These are phyloP conservation scores for Girardinichthys multiradiatus DNA, from an alignment of 2,113 vertebrate species.

Conservation along the genomic window DNA sequence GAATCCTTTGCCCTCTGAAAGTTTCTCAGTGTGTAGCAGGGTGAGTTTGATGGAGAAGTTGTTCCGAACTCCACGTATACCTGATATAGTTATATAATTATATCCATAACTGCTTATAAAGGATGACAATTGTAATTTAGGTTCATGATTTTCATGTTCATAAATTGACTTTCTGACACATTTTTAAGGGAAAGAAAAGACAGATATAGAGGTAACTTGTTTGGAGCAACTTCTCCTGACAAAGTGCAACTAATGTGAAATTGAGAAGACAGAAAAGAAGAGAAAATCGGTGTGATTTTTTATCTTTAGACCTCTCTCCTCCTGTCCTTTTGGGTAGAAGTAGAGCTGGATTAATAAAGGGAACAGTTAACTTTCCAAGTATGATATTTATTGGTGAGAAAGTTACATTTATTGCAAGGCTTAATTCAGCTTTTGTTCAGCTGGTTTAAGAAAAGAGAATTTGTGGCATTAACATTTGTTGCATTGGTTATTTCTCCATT, in stretches of 20 bases:
- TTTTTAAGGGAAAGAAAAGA: conserved; percentile 20
- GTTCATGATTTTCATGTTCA: conserved; percentile 32
- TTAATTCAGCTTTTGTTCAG: conserved; percentile 64
- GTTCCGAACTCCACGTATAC: conserved; percentile 58
- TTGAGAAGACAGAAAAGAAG: conserved; percentile 34
- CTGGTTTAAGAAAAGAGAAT: conserved; percentile 20
- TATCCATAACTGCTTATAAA: conserved; percentile 53
- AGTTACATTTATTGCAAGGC: conserved; percentile 22
- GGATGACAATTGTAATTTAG: conserved; percentile 47
- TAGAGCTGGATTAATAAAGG: conserved; percentile 44
- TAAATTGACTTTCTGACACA: conserved; percentile 46
- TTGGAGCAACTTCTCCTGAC: conserved; percentile 63
- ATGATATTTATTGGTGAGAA: conserved; percentile 33
- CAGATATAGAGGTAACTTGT: conserved; percentile 33
- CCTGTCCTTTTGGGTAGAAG: conserved; percentile 38
- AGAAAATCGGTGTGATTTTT: conserved; percentile 38
- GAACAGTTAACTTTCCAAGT: conserved; percentile 27
- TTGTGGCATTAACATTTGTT: conserved; percentile 26
- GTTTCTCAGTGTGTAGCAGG: conserved; percentile 64
- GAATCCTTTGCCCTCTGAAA: conserved; percentile 74
- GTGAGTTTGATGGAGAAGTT: conserved; percentile 64
- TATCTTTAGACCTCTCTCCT: conserved; percentile 51
- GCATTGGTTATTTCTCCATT: neutral
- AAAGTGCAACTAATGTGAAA: conserved; percentile 58
- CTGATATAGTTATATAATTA: conserved; percentile 61